Base-by-base conservation (phyloP, 35 echinoderm and acorn worm species). In the Heliocidaris tuberculata region DNA sequence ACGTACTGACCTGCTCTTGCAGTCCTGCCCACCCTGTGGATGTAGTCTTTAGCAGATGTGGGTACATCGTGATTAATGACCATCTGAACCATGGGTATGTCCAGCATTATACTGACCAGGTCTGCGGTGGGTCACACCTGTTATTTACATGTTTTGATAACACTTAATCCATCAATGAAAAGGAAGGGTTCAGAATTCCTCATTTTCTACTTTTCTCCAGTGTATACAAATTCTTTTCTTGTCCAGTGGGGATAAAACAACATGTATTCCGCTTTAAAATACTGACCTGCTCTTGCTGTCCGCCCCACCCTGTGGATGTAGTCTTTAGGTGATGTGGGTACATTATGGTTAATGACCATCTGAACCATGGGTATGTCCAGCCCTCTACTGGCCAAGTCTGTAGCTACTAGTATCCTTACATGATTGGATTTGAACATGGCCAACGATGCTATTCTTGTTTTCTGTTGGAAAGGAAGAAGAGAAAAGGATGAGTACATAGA, bases 1-100 rank as follows among this genome's bases (percentile, higher is more conserved):
- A 12, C 19, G 15, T 3, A 61, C 94, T 86, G 30, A 98, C 97
- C 97, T 92, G 98, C 98, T 94, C 98, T 96, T 9, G 98, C 98
- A 30, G 98, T 99, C 30, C 98, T 60, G 5, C 98, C 98, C 4
- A 99, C 98, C 87, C 98, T 94, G 91, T 99, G 98, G 27, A 99
- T 96, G 85, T 99, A 99, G 52, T 99, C 98, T 52, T 97, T 99
- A 13, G 98, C 97, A 78, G 98, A 99, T 5, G 97, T 90, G 10
- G 98, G 98, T 31, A 99, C 96, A 85, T 99, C 97, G 88, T 99
- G 98, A 88, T 99, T 99, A 31, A 99, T 95, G 42, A 99, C 94
- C n/a, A 99, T 54, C 90, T 99, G 56, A 17, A 99, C 98, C 85
- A 95, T 94, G 17, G 98, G 98, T 32, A 99, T 99, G 87, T 99